phyloP scores from a whole-genome alignment of 2,797 vertebrate genomes.

The Aphelocoma californica region DNA sequence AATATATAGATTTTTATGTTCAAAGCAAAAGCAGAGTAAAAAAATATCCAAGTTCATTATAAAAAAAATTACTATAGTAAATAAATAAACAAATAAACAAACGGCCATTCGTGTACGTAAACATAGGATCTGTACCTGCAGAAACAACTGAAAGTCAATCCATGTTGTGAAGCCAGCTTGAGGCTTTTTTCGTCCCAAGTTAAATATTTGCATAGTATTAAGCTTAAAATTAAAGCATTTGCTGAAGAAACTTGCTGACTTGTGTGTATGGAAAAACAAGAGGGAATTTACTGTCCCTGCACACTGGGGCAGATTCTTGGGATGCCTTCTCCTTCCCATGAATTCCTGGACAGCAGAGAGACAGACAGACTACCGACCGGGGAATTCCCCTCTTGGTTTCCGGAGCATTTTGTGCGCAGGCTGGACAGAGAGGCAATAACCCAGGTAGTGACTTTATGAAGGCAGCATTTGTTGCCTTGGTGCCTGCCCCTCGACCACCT shows the following conservation, averaged over 20 bases:
- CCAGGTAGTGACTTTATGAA: constrained; percentile 42
- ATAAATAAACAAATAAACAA: constrained; percentile 15
- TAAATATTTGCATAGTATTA: constrained; percentile 63
- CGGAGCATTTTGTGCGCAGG: background rate
- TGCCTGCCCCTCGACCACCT: constrained; percentile 27
- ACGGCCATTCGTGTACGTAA: background rate
- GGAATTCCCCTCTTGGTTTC: constrained; percentile 50
- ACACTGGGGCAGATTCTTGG: constrained; percentile 32
- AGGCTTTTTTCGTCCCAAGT: constrained; percentile 43
- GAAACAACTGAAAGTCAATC: constrained; percentile 34
- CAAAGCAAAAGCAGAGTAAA: background rate
- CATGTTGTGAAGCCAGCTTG: constrained; percentile 13
- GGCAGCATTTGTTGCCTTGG: constrained; percentile 20
- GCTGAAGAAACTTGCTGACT: constrained; percentile 54
- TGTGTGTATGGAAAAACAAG: constrained; percentile 23
- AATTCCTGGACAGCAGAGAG: constrained; percentile 61
- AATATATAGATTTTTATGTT: background rate
- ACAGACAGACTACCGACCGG: background rate
- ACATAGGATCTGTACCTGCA: constrained; percentile 42
- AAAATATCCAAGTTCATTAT: background rate
- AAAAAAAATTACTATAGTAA: background rate
- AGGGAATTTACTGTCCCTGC: constrained; percentile 48
- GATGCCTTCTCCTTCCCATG: constrained; percentile 51
- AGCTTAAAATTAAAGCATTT: constrained; percentile 51
- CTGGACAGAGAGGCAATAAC: constrained; percentile 22